Evolutionary conservation across 1,140 invertebrate genomes (phyloP).

Genomic region (Drusus annulatus): DNA sequence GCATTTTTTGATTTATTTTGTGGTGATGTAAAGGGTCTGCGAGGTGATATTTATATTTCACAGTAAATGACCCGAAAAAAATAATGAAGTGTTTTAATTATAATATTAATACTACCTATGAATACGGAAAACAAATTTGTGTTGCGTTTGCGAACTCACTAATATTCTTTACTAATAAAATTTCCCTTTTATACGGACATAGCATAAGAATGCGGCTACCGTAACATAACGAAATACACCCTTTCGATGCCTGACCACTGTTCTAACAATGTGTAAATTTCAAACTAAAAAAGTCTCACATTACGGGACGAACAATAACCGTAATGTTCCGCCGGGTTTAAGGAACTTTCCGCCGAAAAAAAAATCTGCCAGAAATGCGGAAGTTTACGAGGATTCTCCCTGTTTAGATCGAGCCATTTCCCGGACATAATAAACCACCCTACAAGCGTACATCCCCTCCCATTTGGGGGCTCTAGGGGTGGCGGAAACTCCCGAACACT

Average conservation of each 20-base stretch:
- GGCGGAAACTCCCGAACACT: conserved; percentile 8
- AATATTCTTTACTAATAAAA: too few relatives aligned
- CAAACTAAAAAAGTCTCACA: not conserved
- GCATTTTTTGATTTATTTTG: too few relatives aligned
- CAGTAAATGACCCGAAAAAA: too few relatives aligned
- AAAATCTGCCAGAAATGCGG: conserved; percentile 9
- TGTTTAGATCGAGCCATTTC: conserved; percentile 24
- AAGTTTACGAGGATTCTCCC: conserved; percentile 26
- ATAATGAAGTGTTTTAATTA: too few relatives aligned
- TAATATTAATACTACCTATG: too few relatives aligned
- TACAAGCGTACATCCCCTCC: conserved; percentile 6
- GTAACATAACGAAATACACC: too few relatives aligned
- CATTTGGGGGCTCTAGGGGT: not conserved
- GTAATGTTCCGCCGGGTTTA: not conserved
- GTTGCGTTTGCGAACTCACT: too few relatives aligned
- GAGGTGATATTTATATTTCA: too few relatives aligned
- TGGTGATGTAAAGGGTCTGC: too few relatives aligned
- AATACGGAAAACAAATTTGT: too few relatives aligned
- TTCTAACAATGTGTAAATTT: not conserved
- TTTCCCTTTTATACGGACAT: too few relatives aligned
- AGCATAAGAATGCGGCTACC: too few relatives aligned
- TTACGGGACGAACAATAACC: not conserved
- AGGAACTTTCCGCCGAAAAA: not conserved
- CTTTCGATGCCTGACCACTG: not conserved
- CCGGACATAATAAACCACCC: conserved; percentile 31